A percentile compares a stretch with the other conserved stretches of the same genome.
Evolutionary conservation across 2,888 invertebrate species (phyloP).

Genomic region (Nemotelus pantherinus): DNA sequence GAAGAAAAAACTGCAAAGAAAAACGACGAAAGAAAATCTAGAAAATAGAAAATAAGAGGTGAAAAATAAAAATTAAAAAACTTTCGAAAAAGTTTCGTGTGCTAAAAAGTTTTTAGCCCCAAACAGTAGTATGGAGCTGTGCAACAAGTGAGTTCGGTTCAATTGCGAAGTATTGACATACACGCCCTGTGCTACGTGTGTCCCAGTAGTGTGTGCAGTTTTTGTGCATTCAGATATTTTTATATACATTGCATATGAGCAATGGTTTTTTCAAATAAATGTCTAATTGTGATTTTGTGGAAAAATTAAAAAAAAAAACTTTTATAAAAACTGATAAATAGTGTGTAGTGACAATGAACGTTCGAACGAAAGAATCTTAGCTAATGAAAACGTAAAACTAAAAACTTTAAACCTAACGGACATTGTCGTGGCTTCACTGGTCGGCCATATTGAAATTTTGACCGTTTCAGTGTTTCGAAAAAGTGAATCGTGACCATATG

Average conservation of each 20-base stretch:
- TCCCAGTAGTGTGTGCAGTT: conserved; percentile 35
- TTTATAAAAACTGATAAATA: no score
- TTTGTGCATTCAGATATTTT: conserved; percentile 24
- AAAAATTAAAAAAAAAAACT: no score
- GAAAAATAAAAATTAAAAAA: conserved; percentile 48
- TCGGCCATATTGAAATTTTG: conserved; percentile 38
- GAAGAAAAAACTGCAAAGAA: conserved; percentile 49
- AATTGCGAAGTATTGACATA: conserved; percentile 57
- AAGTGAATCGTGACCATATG: conserved; percentile 34
- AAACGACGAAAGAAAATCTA: conserved; percentile 53
- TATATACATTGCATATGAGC: background rate
- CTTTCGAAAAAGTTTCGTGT: conserved; percentile 65
- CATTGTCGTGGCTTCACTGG: background rate
- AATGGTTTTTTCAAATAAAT: background rate
- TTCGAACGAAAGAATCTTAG: no score
- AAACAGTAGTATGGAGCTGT: conserved; percentile 60
- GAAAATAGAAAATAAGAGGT: conserved; percentile 56
- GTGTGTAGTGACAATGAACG: no score
- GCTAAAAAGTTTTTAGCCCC: conserved; percentile 60
- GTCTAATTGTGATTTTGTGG: background rate
- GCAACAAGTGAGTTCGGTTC: conserved; percentile 66
- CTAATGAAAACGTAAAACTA: no score
- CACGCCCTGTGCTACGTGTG: conserved; percentile 45
- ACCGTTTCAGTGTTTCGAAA: background rate
- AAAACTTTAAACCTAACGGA: no score